A percentile compares a stretch with the other conserved stretches of the same genome.
These are phyloP conservation scores for Garra rufa DNA, from an alignment of 2,113 vertebrate species.

Conservation along the genomic window DNA sequence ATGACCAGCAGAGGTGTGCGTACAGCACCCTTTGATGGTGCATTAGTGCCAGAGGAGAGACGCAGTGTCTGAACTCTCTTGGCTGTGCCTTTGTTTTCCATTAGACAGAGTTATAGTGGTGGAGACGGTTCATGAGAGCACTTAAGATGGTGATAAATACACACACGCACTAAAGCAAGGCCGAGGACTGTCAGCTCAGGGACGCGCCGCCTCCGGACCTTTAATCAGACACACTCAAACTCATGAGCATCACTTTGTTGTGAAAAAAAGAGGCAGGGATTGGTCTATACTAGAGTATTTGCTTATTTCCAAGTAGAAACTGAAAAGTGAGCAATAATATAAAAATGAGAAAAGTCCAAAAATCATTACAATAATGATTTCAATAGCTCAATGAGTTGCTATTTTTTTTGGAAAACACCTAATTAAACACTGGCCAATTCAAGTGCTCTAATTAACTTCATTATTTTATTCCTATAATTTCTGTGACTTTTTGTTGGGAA, in stretches of 20 bases:
- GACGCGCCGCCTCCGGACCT: slow-evolving; percentile 56
- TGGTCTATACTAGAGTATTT: background rate
- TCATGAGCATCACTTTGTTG: background rate
- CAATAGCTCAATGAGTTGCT: background rate
- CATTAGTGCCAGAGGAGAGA: slow-evolving; percentile 52
- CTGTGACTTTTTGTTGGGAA: background rate
- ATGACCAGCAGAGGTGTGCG: slow-evolving; percentile 35
- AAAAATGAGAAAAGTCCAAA: background rate
- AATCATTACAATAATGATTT: background rate
- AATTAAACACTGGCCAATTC: background rate
- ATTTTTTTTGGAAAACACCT: background rate
- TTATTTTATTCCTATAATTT: background rate
- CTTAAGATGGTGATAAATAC: slow-evolving; percentile 75
- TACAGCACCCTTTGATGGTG: slow-evolving; percentile 25
- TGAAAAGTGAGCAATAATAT: background rate
- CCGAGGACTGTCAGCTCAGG: slow-evolving; percentile 69
- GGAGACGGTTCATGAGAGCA: slow-evolving; percentile 66
- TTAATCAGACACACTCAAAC: slow-evolving; percentile 52
- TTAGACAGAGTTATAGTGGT: slow-evolving; percentile 73
- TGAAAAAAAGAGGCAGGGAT: background rate
- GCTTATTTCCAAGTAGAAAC: background rate
- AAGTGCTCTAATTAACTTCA: background rate
- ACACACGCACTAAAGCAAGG: slow-evolving; percentile 70
- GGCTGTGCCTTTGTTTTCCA: slow-evolving; percentile 70
- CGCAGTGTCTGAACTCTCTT: slow-evolving; percentile 60